Conservation (phyloP, 2,888 invertebrate genomes). For the Mamestra brassicae region DNA sequence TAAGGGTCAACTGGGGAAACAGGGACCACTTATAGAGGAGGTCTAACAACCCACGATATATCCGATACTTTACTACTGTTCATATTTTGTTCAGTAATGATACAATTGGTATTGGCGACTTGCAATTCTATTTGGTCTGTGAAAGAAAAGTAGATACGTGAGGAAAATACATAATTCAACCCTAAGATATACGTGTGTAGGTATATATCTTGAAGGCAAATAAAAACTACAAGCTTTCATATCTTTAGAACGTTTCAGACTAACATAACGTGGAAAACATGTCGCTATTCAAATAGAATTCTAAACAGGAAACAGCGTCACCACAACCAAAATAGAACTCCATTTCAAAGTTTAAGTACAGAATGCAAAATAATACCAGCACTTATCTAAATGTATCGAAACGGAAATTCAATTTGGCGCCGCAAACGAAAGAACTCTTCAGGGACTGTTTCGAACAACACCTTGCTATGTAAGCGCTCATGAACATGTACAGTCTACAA, state of each 20-base stretch:
- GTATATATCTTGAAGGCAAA: not conserved
- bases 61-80: slow-evolving; percentile 52
- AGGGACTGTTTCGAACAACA: slow-evolving; percentile 62
- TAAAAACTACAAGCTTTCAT: not conserved
- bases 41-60: slow-evolving; percentile 53
- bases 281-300: not conserved
- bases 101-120: slow-evolving; percentile 43
- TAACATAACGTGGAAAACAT: not conserved
- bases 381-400: slow-evolving; percentile 70
- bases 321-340: slow-evolving; percentile 37
- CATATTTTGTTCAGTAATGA: slow-evolving; percentile 54
- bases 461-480: slow-evolving; percentile 48
- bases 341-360: slow-evolving; percentile 52
- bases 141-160: slow-evolving; percentile 25
- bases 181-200: not conserved
- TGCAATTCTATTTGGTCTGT: slow-evolving; percentile 35
- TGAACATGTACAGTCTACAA: slow-evolving; percentile 44
- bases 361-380: slow-evolving; percentile 62
- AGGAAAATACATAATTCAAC: slow-evolving; percentile 18
- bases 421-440: slow-evolving; percentile 65
- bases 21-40: slow-evolving; percentile 46
- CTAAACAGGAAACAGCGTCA: slow-evolving; percentile 19
- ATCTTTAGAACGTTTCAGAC: not conserved
- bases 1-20: slow-evolving; percentile 59
- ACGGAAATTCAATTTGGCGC: slow-evolving; percentile 72